Evolutionary conservation across 2,797 vertebrate genomes (phyloP).

Genomic region (Discoglossus pictus): DNA sequence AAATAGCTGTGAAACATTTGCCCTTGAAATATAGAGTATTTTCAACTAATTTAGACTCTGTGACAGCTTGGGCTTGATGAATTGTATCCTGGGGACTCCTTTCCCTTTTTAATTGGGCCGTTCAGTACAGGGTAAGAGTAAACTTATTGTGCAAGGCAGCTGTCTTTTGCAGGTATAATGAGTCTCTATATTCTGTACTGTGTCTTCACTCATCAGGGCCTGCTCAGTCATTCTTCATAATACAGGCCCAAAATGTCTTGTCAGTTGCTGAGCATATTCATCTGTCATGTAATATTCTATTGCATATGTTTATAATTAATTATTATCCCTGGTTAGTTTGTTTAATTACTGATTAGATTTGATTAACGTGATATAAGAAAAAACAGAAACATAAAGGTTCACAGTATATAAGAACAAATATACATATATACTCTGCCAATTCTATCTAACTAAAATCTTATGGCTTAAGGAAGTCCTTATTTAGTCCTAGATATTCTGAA

Average conservation of each 20-base stretch:
- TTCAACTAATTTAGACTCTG: constrained; percentile 29
- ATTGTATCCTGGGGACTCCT: constrained; percentile 34
- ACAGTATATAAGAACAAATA: too few species aligned
- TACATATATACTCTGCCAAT: too few species aligned
- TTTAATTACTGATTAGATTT: too few species aligned
- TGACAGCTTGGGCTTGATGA: constrained; percentile 42
- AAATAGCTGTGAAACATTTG: constrained; percentile 22
- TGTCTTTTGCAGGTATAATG: constrained; percentile 33
- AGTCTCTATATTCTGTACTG: constrained; percentile 3
- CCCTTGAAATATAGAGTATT: constrained; percentile 37
- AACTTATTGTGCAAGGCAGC: constrained; percentile 28
- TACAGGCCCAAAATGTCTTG: constrained; percentile 7
- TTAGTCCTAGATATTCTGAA: too few species aligned
- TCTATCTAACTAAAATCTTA: too few species aligned
- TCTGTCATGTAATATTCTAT: too few species aligned
- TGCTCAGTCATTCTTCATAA: constrained; percentile 11
- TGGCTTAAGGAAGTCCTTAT: too few species aligned
- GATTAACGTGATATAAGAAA: too few species aligned
- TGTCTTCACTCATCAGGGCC: constrained; percentile 4
- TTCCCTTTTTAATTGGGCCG: constrained; percentile 41
- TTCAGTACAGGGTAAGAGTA: constrained; percentile 34
- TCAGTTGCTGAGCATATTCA: neutral
- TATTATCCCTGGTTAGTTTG: too few species aligned
- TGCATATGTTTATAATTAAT: too few species aligned
- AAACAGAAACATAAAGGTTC: too few species aligned